phyloP scores from a whole-genome alignment of 2,888 invertebrate species.

The Conistra vaccinii region DNA sequence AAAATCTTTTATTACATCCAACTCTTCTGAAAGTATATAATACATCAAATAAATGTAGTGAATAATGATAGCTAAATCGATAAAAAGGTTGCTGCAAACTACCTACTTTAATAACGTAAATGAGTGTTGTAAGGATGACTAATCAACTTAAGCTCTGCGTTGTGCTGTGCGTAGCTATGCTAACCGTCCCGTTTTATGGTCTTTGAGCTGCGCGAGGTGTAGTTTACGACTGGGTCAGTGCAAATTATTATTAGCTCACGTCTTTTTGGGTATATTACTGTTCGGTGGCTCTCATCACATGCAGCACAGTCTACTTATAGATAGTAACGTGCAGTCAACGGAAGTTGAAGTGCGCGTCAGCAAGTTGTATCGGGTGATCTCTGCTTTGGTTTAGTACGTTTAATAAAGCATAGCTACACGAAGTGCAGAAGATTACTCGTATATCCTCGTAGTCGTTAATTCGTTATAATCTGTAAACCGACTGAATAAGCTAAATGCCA shows the following conservation, averaged over 20 bases:
- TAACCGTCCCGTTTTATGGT: neutral
- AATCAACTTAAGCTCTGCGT: neutral
- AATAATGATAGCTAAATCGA: neutral
- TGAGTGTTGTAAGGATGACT: neutral
- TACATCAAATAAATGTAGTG: neutral
- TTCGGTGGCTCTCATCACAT: too few species aligned
- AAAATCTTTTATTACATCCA: slow-evolving; percentile 5
- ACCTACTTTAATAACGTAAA: neutral
- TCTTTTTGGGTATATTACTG: too few species aligned
- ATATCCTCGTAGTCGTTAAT: neutral
- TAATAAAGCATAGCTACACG: neutral
- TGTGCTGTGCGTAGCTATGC: neutral
- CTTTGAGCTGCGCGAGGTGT: neutral
- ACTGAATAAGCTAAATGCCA: neutral
- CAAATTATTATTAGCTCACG: neutral
- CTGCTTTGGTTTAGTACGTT: neutral
- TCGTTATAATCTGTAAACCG: neutral
- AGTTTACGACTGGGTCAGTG: neutral
- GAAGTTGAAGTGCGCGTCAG: neutral
- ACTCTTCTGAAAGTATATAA: slow-evolving; percentile 37
- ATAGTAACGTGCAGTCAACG: neutral
- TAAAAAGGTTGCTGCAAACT: neutral
- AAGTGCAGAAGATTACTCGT: neutral
- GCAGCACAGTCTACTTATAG: too few species aligned
- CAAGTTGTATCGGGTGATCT: neutral